Evolutionary conservation across 2,113 vertebrate genomes (phyloP).

Genomic region (Conger conger): DNA sequence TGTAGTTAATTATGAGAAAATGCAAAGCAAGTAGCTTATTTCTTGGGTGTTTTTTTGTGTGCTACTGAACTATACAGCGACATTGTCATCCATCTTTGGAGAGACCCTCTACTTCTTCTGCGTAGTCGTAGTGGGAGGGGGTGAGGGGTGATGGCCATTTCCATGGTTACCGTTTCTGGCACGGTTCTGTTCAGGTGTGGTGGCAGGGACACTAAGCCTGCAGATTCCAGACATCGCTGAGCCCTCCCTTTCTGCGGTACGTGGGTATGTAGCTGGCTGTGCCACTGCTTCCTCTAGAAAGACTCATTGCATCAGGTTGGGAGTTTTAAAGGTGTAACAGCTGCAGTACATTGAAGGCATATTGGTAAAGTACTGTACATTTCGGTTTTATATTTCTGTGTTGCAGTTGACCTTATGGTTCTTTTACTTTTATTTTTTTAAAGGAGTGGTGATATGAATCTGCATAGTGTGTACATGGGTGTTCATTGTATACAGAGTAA

Average conservation of each 20-base stretch:
- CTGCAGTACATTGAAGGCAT: not conserved
- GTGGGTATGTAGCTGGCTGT: not conserved
- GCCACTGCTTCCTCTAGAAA: not conserved
- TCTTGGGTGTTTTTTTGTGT: not conserved
- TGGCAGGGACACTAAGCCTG: not conserved
- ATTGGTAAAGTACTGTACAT: not conserved
- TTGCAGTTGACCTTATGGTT: too few relatives aligned
- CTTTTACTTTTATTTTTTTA: too few relatives aligned
- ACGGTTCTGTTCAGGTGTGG: not conserved
- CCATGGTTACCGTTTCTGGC: not conserved
- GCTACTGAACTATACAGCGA: not conserved
- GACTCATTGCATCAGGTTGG: not conserved
- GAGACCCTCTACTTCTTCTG: too few relatives aligned
- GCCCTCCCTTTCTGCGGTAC: not conserved
- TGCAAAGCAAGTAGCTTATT: not conserved
- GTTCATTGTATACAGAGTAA: not conserved
- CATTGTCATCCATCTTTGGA: too few relatives aligned
- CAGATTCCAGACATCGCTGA: not conserved
- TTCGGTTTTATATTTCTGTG: not conserved
- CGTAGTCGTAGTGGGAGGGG: too few relatives aligned
- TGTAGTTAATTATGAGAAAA: not conserved
- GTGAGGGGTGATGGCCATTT: not conserved
- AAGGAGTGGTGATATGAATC: too few relatives aligned
- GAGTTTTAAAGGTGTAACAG: not conserved
- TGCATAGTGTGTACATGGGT: too few relatives aligned